These are phyloP conservation scores for Drosophila cardini DNA, from an alignment of 1,140 invertebrate species.

Conservation along the genomic window DNA sequence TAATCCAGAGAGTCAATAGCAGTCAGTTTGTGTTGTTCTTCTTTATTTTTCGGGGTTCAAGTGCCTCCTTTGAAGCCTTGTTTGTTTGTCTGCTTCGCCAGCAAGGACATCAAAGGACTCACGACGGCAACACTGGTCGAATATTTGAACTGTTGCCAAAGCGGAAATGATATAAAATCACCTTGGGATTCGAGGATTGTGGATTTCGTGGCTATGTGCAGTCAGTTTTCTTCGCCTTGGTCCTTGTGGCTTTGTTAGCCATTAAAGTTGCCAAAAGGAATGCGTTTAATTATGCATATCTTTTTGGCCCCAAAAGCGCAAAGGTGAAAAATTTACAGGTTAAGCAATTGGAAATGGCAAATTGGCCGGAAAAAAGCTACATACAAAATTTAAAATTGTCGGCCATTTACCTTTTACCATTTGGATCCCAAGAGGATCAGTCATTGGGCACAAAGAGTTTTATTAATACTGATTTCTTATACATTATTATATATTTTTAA, in stretches of 20 bases:
- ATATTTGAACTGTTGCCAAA: slow-evolving; percentile 70
- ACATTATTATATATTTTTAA: not conserved
- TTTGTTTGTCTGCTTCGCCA: slow-evolving; percentile 49
- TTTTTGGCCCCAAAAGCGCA: slow-evolving; percentile 1
- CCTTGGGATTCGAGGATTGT: slow-evolving; percentile 7
- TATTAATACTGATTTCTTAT: too few relatives aligned
- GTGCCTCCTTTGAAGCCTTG: slow-evolving; percentile 32
- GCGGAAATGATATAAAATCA: slow-evolving; percentile 41
- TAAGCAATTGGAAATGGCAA: not conserved
- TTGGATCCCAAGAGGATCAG: too few relatives aligned
- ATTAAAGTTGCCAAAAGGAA: slow-evolving; percentile 22
- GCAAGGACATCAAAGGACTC: slow-evolving; percentile 29
- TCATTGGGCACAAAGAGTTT: too few relatives aligned
- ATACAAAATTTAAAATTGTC: not conserved
- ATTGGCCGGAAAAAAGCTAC: slow-evolving; percentile 4
- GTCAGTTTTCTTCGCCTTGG: not conserved
- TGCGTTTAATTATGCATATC: slow-evolving; percentile 22
- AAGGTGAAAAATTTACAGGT: not conserved
- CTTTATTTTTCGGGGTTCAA: slow-evolving; percentile 8
- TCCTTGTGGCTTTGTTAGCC: slow-evolving; percentile 1
- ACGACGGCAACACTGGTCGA: slow-evolving; percentile 9
- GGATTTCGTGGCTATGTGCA: slow-evolving; percentile 4
- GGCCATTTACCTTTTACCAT: too few relatives aligned
- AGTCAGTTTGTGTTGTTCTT: not conserved
- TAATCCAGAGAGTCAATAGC: slow-evolving; percentile 78